These are phyloP conservation scores for Heteractis magnifica DNA, from an alignment of 92 coral and sea anemone genomes.

Conservation along the genomic window DNA sequence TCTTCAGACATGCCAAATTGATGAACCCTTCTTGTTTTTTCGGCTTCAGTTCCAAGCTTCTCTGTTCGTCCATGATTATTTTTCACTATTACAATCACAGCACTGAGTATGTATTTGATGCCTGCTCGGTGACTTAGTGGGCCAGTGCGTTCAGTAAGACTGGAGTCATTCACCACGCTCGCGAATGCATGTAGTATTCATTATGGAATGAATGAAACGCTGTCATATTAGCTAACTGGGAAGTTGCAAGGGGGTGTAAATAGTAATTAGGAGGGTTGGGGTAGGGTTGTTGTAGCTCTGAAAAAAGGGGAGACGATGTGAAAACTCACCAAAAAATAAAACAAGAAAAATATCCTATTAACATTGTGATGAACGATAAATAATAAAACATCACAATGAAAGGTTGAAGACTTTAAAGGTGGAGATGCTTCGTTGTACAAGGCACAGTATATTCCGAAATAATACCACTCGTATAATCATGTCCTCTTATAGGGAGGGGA, in stretches of 20 bases:
- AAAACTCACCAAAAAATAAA: no score
- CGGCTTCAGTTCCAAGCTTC: neutral
- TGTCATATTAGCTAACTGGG: neutral
- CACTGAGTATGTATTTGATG: neutral
- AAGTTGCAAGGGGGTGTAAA: neutral
- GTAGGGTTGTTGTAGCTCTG: neutral
- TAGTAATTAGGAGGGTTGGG: neutral
- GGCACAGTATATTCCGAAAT: no score
- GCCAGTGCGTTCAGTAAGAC: neutral
- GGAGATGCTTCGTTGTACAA: no score
- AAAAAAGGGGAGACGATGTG: no score
- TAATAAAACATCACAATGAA: no score
- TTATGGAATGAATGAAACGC: neutral
- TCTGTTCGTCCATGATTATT: neutral
- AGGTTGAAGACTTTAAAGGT: no score
- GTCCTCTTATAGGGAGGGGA: neutral
- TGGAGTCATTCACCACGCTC: neutral
- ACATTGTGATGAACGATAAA: no score
- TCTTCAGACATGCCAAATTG: conserved; percentile 71
- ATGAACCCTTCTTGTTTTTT: conserved; percentile 58
- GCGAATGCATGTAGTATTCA: neutral
- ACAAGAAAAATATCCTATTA: no score
- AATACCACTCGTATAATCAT: neutral
- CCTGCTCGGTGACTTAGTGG: neutral
- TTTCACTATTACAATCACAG: neutral